Evolutionary conservation across 2,888 invertebrate species (phyloP), one percentile per base, ranked within the genome.

Genomic region (Cephus pygmeus): DNA sequence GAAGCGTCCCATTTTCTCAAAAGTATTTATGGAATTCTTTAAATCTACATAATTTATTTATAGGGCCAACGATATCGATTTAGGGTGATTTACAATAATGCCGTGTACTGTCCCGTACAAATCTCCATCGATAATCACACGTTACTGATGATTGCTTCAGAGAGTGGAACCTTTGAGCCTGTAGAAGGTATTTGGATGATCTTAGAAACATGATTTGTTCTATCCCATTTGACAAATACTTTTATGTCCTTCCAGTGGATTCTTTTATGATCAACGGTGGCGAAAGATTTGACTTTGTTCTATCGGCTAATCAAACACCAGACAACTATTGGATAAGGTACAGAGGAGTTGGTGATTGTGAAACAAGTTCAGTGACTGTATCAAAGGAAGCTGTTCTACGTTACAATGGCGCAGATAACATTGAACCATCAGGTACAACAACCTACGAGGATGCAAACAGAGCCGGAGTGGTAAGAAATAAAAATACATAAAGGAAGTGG

Each of bases 271-370:
- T 92, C 78, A 91, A 91, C 81, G 92, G 92, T 23, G 93, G 93
- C 3, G 93, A 93, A 81, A 85, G 93, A 77, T 92, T 90, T 86
- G 93, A 93, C 83, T 91, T 93, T 76, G 90, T 93, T 56, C 78
- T 93, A 9, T 81, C 85, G 15, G 91, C 92, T 9, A 84, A 89
- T 79, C 89, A 91, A 77, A 81, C 83, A 4, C 79, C 86, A 23
- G 90, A 85, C 3, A 91, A 92, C 76, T 93, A 93, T 83, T 92
- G 92, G 92, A 90, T 93, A 73, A 87, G 92, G 76, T 91, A 92
- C 68, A 88, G 91, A 33, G 93, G 92, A 1, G 83, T 92, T 56
- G 91, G 84, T 11, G 81, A 80, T 74, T 85, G 85, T 34, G 40
- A 80, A 23, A 76, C n/a, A 11, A 73, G 69, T 12, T n/a, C 31